Evolutionary conservation across 2,797 vertebrate genomes (phyloP).

Genomic region (Poecile montanus): DNA sequence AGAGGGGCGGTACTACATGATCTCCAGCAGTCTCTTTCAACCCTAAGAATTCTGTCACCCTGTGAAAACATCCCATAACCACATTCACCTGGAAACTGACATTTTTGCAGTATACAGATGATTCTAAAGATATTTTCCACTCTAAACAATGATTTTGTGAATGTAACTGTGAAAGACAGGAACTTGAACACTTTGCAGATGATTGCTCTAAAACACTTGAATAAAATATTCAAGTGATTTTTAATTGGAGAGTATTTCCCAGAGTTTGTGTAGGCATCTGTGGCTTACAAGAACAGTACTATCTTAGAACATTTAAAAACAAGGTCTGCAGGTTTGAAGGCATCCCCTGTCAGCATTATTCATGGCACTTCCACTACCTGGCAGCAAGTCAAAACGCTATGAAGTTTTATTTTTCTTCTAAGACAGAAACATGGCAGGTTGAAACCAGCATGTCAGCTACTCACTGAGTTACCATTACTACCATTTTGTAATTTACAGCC

Average conservation of each 20-base stretch:
- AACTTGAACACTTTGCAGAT: neutral
- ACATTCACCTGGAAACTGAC: neutral
- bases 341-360: neutral
- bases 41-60: neutral
- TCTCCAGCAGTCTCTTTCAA: neutral
- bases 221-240: neutral
- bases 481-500: accelerated
- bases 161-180: neutral
- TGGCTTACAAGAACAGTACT: neutral
- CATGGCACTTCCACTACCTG: neutral
- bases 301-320: neutral
- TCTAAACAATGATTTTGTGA: neutral
- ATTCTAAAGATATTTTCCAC: neutral
- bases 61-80: neutral
- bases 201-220: neutral
- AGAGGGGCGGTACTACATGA: neutral
- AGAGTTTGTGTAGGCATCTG: neutral
- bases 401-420: neutral
- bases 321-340: neutral
- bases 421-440: neutral
- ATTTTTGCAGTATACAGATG: neutral
- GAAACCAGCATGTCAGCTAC: neutral
- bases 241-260: neutral
- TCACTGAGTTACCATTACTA: neutral
- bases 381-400: neutral